phyloP scores from a whole-genome alignment of 1,140 invertebrate species.

The Formica exsecta region DNA sequence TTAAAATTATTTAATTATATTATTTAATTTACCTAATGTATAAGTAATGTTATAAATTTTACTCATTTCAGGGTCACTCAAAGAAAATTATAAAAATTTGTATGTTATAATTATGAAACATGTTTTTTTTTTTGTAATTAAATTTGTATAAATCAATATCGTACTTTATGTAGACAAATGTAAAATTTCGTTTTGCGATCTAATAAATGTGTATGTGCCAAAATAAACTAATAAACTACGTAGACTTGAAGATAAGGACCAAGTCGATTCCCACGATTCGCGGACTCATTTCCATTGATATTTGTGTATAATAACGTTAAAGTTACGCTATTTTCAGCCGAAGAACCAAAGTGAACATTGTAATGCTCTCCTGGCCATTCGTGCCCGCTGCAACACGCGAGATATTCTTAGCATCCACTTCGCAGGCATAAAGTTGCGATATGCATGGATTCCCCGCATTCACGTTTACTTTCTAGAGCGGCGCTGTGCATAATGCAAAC shows the following conservation, averaged over 20 bases:
- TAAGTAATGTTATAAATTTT: not conserved
- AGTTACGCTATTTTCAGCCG: not conserved
- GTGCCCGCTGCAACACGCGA: constrained; percentile 31
- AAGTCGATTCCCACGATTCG: constrained; percentile 24
- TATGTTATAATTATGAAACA: not conserved
- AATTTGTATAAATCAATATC: not conserved
- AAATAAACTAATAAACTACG: constrained; percentile 11
- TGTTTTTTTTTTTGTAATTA: not conserved
- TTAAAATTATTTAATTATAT: not conserved
- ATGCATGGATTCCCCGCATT: constrained; percentile 46
- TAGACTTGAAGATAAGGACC: not conserved
- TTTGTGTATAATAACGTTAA: not conserved
- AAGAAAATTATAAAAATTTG: not conserved
- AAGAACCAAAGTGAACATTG: constrained; percentile 20
- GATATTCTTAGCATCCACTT: constrained; percentile 62
- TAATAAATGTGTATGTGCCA: not conserved
- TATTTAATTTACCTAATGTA: not conserved
- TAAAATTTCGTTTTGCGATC: not conserved
- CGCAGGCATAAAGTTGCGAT: constrained; percentile 56
- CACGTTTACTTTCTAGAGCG: constrained; percentile 60
- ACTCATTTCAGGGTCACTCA: not conserved
- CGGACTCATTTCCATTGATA: constrained; percentile 32
- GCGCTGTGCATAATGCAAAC: constrained; percentile 63
- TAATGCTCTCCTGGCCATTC: constrained; percentile 9
- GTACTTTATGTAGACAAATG: not conserved